Evolutionary conservation across 2,113 vertebrate species (phyloP), one percentile per base, ranked within the genome.

Genomic region (Melanocharis versteri): DNA sequence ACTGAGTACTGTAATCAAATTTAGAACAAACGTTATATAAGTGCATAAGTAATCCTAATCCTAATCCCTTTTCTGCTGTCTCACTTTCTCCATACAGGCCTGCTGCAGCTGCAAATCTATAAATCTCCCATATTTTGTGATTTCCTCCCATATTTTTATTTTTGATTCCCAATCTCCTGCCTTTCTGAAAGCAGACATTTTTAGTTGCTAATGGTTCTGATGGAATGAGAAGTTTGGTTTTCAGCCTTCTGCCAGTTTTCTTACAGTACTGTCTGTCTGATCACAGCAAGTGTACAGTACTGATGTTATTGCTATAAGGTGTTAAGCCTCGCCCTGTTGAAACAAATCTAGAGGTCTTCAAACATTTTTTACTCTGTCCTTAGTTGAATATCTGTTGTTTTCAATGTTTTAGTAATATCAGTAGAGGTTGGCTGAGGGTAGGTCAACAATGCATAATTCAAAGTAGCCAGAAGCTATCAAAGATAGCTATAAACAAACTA

Each of bases 1-100:
- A 77, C 94, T 95, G 94, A 91, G 95, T 68, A 70, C 45, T 91
- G 84, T 87, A 95, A 96, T 83, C 89, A 94, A 94, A 96, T 93
- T 91, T 61, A 96, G 93, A 93, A 54, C 83, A 75, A 94, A 89
- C 0, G 37, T 95, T 97, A 91, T 47, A 11, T 95, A 90, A 97
- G 56, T 93, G 71, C 48, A 70, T 95, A 94, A 96, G 71, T 47
- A 93, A 86, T 94, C 78, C 77, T 94, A 93, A 70, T 91, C 92
- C 92, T 95, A 95, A 94, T 89, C 96, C 77, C 78, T 97, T 92
- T 93, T 91, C 87, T 93, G 77, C 58, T 92, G 31, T 87, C 87
- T 97, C 85, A 91, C 77, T 73, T 96, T 95, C 93, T 92, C 66
- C 69, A 76, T 83, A 54, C 58, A 89, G 90, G 83, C 86, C 76